Evolutionary conservation across 2,888 invertebrate genomes (phyloP), one percentile per base, ranked within the genome.

Genomic region (Megaustenia siamemsis): DNA sequence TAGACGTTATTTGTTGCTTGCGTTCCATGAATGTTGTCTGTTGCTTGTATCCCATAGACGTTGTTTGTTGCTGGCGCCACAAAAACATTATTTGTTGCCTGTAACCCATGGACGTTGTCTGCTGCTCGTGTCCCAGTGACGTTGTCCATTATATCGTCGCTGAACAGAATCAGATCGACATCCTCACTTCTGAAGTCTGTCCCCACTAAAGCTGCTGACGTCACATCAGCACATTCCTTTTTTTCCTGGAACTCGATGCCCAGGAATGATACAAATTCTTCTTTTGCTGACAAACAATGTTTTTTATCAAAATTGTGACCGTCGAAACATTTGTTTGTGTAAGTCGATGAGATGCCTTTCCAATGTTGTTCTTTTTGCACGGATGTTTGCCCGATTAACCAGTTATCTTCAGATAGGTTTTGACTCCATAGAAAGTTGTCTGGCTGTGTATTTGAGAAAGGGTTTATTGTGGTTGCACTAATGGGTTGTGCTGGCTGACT

Each of bases 131-230:
- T n/a, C n/a, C n/a, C n/a, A n/a, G n/a, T n/a, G n/a, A n/a, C n/a
- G n/a, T n/a, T 15, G 40, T 60, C 60, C 35, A 38, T 5, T 28
- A n/a, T 1, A 6, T 8, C 24, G 15, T 77, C 76, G 60, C 60
- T 77, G 38, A 77, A 77, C 15, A 77, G n/a, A 24, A 77, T 77
- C 8, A 77, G 56, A 38, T 76, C 56, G 18, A 53, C 75, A 32
- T 76, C 32, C 6, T 38, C 38, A 10, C 38, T 40, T 10, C 28
- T 8, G 18, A 32, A 32, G 8, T 21, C 12, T 32, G 49, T 21
- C 32, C 15, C 1, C 18, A n/a, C 21, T 12, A 49, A 38, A 1
- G 18, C 1, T 18, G 2, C 49, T 1, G 32, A 32, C 49, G 32
- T 15, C 18, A 32, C 18, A 5, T 32, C 8, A 2, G 4, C 5